Evolutionary conservation across 1,140 invertebrate species (phyloP), one percentile per base, ranked within the genome.

Genomic region (Drosophila watanabei): DNA sequence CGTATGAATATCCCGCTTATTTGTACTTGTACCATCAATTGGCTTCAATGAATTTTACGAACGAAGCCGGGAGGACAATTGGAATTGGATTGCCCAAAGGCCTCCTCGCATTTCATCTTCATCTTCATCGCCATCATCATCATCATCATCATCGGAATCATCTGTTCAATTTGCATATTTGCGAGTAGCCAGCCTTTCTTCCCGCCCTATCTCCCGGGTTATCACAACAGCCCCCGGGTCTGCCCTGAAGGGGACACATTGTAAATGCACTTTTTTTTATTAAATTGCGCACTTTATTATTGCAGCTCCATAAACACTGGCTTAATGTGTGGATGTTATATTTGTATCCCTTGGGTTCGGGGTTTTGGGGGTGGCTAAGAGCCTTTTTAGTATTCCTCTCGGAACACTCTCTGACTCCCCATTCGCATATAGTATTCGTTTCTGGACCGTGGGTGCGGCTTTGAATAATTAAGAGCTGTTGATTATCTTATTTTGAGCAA

Each of bases 21-120:
- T 80, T 73, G 79, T 86, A 88, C 72, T 84, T 72, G 85, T 48
- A 39, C 60, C 48, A 77, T 87, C 85, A 89, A 89, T 89, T 89
- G 83, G 78, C 57, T 82, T 85, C 82, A 89, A 85, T 89, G 78
- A 89, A 88, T 88, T 72, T 59, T 66, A 49, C 76, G 64, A 59
- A 77, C 35, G 39, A 78, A 75, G 82, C 82, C 75, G 84, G 76
- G 72, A 39, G 56, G 46, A 73, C 75, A 78, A 75, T 69, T 83
- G 64, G 63, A 71, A 71, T 46, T 71, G 68, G 49, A 71, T 71
- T 71, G 68, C 33, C 37, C 49, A 71, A 37, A 69, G 64, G 68
- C 68, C 68, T 69, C 14, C 48, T 54, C 62, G 37, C 48, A 68
- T 30, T 39, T 37, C 54, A 64, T 60, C 54, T 45, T 45, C 39